Evolutionary conservation across 2,888 invertebrate species (phyloP).

Genomic region (Drosophila bunnanda): DNA sequence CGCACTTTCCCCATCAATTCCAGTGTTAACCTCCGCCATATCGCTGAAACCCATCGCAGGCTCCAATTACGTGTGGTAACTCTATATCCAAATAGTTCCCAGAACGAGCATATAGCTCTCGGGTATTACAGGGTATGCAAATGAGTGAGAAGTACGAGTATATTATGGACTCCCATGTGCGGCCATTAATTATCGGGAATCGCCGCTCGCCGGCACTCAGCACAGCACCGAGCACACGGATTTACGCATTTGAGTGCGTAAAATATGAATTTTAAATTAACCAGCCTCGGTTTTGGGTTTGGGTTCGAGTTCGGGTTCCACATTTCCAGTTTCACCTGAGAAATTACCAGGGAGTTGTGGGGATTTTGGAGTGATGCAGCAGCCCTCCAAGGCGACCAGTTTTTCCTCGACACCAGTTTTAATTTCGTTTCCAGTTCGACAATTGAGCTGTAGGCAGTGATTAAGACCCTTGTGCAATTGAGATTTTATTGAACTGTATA

Average conservation of each 20-base stretch:
- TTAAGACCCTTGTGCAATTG: conserved; percentile 31
- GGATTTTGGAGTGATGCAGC: neutral
- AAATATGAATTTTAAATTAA: conserved; percentile 78
- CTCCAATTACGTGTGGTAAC: conserved; percentile 31
- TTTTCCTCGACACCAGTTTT: conserved; percentile 20
- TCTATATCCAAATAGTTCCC: conserved; percentile 38
- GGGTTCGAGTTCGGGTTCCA: conserved; percentile 9
- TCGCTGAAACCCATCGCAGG: conserved; percentile 21
- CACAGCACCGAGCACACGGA: conserved; percentile 36
- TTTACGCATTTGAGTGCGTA: conserved; percentile 62
- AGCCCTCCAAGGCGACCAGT: conserved; percentile 36
- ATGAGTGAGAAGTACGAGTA: conserved; percentile 33
- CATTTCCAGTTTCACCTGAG: conserved; percentile 32
- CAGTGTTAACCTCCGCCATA: conserved; percentile 25
- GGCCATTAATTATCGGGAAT: conserved; percentile 70
- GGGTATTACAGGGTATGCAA: conserved; percentile 37
- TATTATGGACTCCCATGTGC: conserved; percentile 46
- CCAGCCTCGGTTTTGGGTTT: conserved; percentile 17
- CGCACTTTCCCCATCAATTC: conserved; percentile 43
- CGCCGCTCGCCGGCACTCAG: conserved; percentile 73
- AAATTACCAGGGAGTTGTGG: conserved; percentile 7
- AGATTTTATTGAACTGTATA: conserved; percentile 20
- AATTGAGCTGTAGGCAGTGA: conserved; percentile 43
- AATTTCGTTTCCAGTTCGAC: conserved; percentile 37
- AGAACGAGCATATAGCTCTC: conserved; percentile 15